Conservation (phyloP, 2,797 vertebrate genomes). For the Micromesistius poutassou region DNA sequence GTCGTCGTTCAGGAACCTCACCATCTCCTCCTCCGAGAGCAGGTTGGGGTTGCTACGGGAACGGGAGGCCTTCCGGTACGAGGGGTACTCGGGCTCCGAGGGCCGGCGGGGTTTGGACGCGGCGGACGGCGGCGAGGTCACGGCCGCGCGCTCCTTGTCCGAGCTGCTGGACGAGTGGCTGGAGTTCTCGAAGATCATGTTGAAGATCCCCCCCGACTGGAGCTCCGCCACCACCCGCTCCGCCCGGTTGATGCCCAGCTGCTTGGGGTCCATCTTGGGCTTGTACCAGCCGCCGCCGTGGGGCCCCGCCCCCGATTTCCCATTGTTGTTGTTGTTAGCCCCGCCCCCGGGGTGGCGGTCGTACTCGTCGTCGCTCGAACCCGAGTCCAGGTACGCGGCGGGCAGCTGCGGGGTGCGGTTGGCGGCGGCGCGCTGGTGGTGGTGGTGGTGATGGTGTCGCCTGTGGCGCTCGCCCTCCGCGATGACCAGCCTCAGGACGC, state of each 20-base stretch:
- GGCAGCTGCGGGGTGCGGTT: conserved; percentile 48
- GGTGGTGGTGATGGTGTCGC: conserved; percentile 62
- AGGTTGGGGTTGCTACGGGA: conserved; percentile 69
- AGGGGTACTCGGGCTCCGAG: conserved; percentile 77
- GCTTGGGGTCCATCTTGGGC: conserved; percentile 86
- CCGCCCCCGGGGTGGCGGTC: conserved; percentile 67
- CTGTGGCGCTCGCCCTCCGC: conserved; percentile 71
- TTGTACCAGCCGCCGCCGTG: conserved; percentile 78
- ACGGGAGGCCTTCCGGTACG: conserved; percentile 49
- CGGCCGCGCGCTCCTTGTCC: conserved; percentile 67
- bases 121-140: conserved; percentile 39
- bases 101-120: conserved; percentile 67
- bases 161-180: conserved; percentile 76
- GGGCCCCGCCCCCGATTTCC: conserved; percentile 53
- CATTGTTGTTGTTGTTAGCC: conserved; percentile 54
- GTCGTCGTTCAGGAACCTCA: conserved; percentile 76
- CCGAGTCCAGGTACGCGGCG: conserved; percentile 76
- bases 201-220: conserved; percentile 95
- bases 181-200: conserved; percentile 95
- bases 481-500: conserved; percentile 87
- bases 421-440: conserved; percentile 41
- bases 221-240: conserved; percentile 94
- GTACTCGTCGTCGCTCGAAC: conserved; percentile 93
- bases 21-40: conserved; percentile 82
- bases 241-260: conserved; percentile 91